phyloP scores from a whole-genome alignment of 1,140 invertebrate species.

The Forficula auricularia region DNA sequence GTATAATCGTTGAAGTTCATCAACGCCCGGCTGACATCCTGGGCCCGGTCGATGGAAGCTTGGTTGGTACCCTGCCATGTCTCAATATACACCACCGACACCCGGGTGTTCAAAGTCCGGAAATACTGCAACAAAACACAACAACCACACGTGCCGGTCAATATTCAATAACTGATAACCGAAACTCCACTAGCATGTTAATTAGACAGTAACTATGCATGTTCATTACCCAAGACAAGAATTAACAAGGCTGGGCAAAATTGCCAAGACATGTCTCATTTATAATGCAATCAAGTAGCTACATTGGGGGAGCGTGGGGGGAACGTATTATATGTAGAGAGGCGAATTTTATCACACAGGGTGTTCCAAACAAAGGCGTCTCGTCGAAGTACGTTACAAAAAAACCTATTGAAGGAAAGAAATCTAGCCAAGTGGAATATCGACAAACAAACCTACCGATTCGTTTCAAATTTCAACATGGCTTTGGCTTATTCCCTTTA shows the following conservation, averaged over 20 bases:
- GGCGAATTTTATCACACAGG: no score
- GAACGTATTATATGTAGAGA: no score
- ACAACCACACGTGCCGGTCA: conserved; percentile 4
- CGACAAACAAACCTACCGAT: no score
- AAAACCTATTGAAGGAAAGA: no score
- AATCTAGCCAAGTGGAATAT: no score
- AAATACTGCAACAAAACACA: conserved; percentile 57
- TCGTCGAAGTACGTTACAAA: no score
- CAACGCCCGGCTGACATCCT: conserved; percentile 71
- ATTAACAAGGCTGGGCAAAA: background rate
- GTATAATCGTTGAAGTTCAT: conserved; percentile 81
- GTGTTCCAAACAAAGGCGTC: no score
- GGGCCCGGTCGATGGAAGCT: conserved; percentile 55
- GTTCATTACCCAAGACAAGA: conserved; percentile 1
- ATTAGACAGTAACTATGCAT: background rate
- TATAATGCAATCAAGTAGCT: no score
- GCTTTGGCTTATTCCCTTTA: no score
- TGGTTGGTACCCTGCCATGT: conserved; percentile 84
- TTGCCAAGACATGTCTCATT: no score
- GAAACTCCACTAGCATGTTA: background rate
- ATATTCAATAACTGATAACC: conserved; percentile 1
- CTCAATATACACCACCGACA: conserved; percentile 89
- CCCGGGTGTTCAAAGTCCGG: conserved; percentile 76
- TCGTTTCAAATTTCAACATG: no score
- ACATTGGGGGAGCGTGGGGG: no score